Base-by-base conservation (phyloP, 1,140 invertebrate species). In the Musca domestica region DNA sequence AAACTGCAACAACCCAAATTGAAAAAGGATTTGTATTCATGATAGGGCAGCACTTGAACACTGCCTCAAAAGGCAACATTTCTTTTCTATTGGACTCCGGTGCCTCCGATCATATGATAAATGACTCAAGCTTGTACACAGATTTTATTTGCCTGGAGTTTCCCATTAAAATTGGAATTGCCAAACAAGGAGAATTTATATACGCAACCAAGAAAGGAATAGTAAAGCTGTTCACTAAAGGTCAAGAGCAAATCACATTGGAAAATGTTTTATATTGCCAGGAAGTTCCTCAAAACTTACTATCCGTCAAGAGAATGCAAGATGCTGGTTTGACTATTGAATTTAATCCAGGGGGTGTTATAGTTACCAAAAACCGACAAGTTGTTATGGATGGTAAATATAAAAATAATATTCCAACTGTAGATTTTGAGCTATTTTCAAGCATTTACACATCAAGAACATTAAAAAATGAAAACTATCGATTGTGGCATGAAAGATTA, bases 401-500 rank as follows among this genome's bases (percentile, higher is more conserved):
- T n/a, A n/a, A n/a, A n/a, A n/a, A n/a, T n/a, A n/a, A n/a, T n/a
- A n/a, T n/a, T n/a, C n/a, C n/a, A n/a, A n/a, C n/a, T n/a, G n/a
- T n/a, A n/a, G n/a, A n/a, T n/a, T n/a, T n/a, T n/a, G n/a, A n/a
- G n/a, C n/a, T n/a, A n/a, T n/a, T n/a, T n/a, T n/a, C n/a, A n/a
- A 76, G 65, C 22, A 73, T 74, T 68, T 22, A 49, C 15, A 27
- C 6, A 17, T 41, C 51, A 72, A 69, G 64, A 71, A 46, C 30
- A 56, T 22, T 51, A 58, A 34, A 48, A 73, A 69, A 58, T n/a
- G 58, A 69, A 67, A 71, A 67, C 72, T 81, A 82, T 72, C 54
- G 74, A 54, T 71, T 81, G 71, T 81, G 80, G 74, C 76, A 80
- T 74, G 65, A 77, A 71, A 72, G 76, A 14, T 76, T 81, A 68